A percentile compares a stretch with the other conserved stretches of the same genome.
phyloP scores from a whole-genome alignment of 2,888 invertebrate genomes.

The Microctonus brassicae region DNA sequence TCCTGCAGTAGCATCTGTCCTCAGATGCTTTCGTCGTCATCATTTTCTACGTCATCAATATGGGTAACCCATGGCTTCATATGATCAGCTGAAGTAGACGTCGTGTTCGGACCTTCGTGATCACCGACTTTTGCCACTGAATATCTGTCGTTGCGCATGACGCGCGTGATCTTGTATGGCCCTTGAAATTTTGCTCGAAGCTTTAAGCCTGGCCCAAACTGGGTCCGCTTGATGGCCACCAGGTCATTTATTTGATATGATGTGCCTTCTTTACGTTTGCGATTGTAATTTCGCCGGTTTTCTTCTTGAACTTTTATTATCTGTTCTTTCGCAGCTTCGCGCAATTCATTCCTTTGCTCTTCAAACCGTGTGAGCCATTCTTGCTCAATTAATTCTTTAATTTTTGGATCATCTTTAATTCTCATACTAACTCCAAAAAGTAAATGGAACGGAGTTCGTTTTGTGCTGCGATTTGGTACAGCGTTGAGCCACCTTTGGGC shows the following conservation, averaged over 20 bases:
- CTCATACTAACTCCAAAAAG: slow-evolving; percentile 31
- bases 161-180: slow-evolving; percentile 36
- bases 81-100: slow-evolving; percentile 38
- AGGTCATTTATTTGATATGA: slow-evolving; percentile 37
- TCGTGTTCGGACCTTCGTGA: slow-evolving; percentile 38
- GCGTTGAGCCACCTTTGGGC: slow-evolving; percentile 32
- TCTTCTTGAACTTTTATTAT: slow-evolving; percentile 39
- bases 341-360: slow-evolving; percentile 32
- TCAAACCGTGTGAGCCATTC: slow-evolving; percentile 22
- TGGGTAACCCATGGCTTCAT: slow-evolving; percentile 40
- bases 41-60: no score
- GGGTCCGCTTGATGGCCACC: slow-evolving; percentile 44
- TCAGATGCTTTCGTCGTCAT: no score
- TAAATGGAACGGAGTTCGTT: slow-evolving; percentile 29
- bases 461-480: slow-evolving; percentile 21
- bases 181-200: slow-evolving; percentile 40
- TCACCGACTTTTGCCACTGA: slow-evolving; percentile 34
- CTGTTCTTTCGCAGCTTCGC: slow-evolving; percentile 32
- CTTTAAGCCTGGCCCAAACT: slow-evolving; percentile 42
- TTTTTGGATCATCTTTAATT: neutral
- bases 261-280: slow-evolving; percentile 31
- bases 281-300: slow-evolving; percentile 34
- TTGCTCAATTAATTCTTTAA: slow-evolving; percentile 14
- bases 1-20: no score
- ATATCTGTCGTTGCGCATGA: slow-evolving; percentile 38